Conservation (phyloP, 2,113 vertebrate genomes). For the Chionodraco myersi region DNA sequence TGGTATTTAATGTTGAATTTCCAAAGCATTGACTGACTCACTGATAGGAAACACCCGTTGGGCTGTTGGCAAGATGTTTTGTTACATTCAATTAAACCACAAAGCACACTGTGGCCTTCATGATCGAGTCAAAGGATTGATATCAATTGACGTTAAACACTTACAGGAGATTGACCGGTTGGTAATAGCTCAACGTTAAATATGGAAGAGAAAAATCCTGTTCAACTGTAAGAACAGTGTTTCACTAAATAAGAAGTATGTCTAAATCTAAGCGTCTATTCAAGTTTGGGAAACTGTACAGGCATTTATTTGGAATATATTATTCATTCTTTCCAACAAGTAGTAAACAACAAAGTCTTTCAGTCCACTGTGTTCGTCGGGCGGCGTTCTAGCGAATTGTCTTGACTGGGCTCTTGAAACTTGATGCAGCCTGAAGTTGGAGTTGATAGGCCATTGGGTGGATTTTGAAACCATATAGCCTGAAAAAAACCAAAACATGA, state of each 20-base stretch:
- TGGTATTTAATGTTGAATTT: slow-evolving; percentile 4
- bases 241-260: slow-evolving; percentile 18
- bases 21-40: background rate
- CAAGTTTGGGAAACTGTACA: slow-evolving; percentile 45
- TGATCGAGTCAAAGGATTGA: background rate
- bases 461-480: slow-evolving; percentile 96
- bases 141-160: slow-evolving; percentile 22
- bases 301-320: slow-evolving; percentile 50
- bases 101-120: background rate
- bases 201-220: background rate
- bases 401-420: slow-evolving; percentile 95
- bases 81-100: slow-evolving; percentile 43
- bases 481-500: slow-evolving; percentile 27
- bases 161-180: background rate
- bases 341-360: slow-evolving; percentile 46
- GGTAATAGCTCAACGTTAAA: slow-evolving; percentile 13
- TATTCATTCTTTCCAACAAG: slow-evolving; percentile 44
- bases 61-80: slow-evolving; percentile 34
- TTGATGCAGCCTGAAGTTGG: slow-evolving; percentile 93
- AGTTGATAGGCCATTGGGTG: slow-evolving; percentile 96
- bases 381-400: slow-evolving; percentile 85
- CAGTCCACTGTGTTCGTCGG: slow-evolving; percentile 13
- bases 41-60: slow-evolving; percentile 37
- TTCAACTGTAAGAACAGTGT: background rate
- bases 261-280: slow-evolving; percentile 19